A percentile compares a stretch with the other conserved stretches of the same genome.
These are phyloP conservation scores for Harpalus rufipes DNA, from an alignment of 2,888 invertebrate species.

Conservation along the genomic window DNA sequence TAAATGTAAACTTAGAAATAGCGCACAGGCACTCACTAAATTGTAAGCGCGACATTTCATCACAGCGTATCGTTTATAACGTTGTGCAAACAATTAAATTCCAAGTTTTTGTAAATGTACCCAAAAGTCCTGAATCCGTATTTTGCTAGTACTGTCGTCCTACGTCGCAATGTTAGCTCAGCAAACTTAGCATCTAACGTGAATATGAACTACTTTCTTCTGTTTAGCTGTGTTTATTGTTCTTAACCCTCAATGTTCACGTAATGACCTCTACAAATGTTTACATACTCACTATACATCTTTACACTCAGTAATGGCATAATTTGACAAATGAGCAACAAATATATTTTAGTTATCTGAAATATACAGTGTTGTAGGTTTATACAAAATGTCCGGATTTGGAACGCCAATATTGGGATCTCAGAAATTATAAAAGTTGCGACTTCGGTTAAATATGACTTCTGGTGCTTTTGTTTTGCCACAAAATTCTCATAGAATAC, in stretches of 20 bases:
- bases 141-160: constrained; percentile 17
- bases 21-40: background rate
- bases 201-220: constrained; percentile 29
- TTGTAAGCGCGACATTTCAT: constrained; percentile 39
- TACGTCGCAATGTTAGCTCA: constrained; percentile 17
- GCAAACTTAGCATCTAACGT: constrained; percentile 20
- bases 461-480: too few species aligned
- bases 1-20: background rate
- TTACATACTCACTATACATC: background rate
- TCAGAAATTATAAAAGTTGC: too few species aligned
- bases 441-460: too few species aligned
- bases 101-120: constrained; percentile 43
- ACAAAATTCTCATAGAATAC: too few species aligned
- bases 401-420: too few species aligned
- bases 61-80: constrained; percentile 28
- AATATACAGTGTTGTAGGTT: too few species aligned
- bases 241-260: constrained; percentile 22
- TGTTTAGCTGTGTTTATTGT: constrained; percentile 17
- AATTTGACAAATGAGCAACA: too few species aligned
- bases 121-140: constrained; percentile 35
- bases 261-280: constrained; percentile 10
- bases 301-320: too few species aligned
- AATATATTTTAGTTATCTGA: too few species aligned
- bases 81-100: constrained; percentile 48
- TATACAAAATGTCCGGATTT: too few species aligned